A percentile compares a stretch with the other conserved stretches of the same genome.
phyloP scores from a whole-genome alignment of 2,797 vertebrate genomes.

The Pangasius sanitwongsei region DNA sequence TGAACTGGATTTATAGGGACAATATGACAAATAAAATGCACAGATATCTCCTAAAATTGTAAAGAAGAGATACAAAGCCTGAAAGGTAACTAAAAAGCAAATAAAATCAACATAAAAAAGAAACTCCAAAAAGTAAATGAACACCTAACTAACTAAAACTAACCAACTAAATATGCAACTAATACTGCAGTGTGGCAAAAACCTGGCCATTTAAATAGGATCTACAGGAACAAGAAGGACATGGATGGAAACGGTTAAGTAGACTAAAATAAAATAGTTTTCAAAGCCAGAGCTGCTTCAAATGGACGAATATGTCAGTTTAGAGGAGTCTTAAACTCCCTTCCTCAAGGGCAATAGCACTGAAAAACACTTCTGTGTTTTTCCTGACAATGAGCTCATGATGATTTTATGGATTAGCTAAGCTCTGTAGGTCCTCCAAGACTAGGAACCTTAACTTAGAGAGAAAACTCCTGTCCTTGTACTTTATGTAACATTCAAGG shows the following conservation, averaged over 20 bases:
- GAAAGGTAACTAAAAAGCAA: neutral
- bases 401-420: conserved; percentile 10
- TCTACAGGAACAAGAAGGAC: neutral
- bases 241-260: neutral
- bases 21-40: neutral
- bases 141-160: neutral
- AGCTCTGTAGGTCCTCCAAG: neutral
- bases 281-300: neutral
- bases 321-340: neutral
- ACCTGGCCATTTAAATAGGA: neutral
- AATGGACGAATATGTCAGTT: neutral
- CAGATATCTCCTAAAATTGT: neutral
- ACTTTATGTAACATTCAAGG: neutral
- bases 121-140: neutral
- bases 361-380: conserved; percentile 2
- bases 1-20: neutral
- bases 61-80: neutral
- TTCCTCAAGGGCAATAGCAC: neutral
- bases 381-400: conserved; percentile 1
- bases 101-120: neutral
- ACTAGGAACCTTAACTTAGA: neutral
- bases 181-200: neutral
- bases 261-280: neutral
- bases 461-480: neutral
- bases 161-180: neutral